Evolutionary conservation across 2,797 vertebrate genomes (phyloP).

Genomic region (Epinephelus coioides): DNA sequence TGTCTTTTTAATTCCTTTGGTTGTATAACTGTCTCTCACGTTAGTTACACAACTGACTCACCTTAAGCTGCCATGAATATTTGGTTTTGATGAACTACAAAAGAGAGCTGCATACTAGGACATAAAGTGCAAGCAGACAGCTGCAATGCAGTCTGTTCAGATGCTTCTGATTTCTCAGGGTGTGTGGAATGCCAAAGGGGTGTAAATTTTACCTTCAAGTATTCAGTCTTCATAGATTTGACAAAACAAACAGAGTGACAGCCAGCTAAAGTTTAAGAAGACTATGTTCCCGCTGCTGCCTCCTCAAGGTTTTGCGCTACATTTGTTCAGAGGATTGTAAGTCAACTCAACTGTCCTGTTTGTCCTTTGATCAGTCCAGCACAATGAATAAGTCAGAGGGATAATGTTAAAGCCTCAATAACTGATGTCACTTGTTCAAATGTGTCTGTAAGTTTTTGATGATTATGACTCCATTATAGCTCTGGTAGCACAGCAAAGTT

Average conservation of each 20-base stretch:
- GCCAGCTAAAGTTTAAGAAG: background rate
- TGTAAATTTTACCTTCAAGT: background rate
- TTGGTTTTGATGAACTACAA: slow-evolving; percentile 32
- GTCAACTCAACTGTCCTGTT: background rate
- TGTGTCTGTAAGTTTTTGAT: too few species aligned
- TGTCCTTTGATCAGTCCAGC: background rate
- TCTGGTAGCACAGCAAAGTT: background rate
- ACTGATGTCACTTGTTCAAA: background rate
- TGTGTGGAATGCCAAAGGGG: background rate
- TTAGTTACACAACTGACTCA: slow-evolving; percentile 46
- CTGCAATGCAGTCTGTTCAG: slow-evolving; percentile 18
- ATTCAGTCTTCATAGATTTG: background rate
- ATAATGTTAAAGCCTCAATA: background rate
- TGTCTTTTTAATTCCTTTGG: slow-evolving; percentile 6
- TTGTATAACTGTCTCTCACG: slow-evolving; percentile 17
- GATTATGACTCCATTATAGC: background rate
- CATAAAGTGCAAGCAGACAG: slow-evolving; percentile 1
- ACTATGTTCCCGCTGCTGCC: slow-evolving; percentile 1
- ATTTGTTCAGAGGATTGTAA: background rate
- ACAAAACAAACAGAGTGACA: slow-evolving; percentile 14
- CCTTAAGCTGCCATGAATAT: slow-evolving; percentile 32
- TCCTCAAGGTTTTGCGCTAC: background rate
- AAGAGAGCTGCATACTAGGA: slow-evolving; percentile 7
- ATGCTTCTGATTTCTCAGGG: slow-evolving; percentile 6
- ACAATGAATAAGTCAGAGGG: too few species aligned